Conservation (phyloP, 1,140 invertebrate species). For the Bombus balteatus region DNA sequence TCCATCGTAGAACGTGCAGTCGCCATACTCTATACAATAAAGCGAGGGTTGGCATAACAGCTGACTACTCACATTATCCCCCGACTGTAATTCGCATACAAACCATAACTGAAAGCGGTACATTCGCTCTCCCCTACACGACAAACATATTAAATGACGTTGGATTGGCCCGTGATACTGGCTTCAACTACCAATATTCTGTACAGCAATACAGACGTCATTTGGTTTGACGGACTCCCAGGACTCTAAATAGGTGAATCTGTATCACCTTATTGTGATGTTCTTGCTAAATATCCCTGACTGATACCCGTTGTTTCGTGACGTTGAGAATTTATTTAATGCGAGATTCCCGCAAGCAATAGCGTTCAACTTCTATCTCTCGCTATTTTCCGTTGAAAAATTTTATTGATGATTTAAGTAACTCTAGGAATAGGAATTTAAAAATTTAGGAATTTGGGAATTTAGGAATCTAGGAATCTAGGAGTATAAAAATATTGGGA, state of each 20-base stretch:
- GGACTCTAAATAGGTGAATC: slow-evolving; percentile 43
- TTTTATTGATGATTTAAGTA: too few species aligned
- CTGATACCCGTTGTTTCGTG: not conserved
- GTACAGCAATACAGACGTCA: slow-evolving; percentile 57
- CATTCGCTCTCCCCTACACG: slow-evolving; percentile 45
- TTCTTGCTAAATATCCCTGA: slow-evolving; percentile 7
- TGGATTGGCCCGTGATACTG: slow-evolving; percentile 64
- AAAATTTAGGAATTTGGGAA: not conserved
- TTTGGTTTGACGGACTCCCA: slow-evolving; percentile 59
- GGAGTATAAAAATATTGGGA: not conserved
- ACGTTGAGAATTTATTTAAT: slow-evolving; percentile 1
- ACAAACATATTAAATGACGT: slow-evolving; percentile 73
- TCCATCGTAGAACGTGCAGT: slow-evolving; percentile 59
- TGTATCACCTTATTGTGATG: slow-evolving; percentile 11
- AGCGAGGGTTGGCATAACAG: slow-evolving; percentile 59
- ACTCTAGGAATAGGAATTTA: too few species aligned
- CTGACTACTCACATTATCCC: slow-evolving; percentile 60
- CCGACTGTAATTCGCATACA: slow-evolving; percentile 60
- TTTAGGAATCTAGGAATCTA: not conserved
- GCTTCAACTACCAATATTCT: slow-evolving; percentile 61
- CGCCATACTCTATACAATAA: slow-evolving; percentile 59
- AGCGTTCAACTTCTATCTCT: not conserved
- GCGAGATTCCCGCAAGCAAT: not conserved
- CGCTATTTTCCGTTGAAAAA: too few species aligned
- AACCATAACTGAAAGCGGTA: slow-evolving; percentile 49